Percentiles rank a stretch among this genome's conserved stretches.
These are phyloP conservation scores for Nymphicus hollandicus DNA, from an alignment of 2,113 vertebrate genomes.

Conservation along the genomic window DNA sequence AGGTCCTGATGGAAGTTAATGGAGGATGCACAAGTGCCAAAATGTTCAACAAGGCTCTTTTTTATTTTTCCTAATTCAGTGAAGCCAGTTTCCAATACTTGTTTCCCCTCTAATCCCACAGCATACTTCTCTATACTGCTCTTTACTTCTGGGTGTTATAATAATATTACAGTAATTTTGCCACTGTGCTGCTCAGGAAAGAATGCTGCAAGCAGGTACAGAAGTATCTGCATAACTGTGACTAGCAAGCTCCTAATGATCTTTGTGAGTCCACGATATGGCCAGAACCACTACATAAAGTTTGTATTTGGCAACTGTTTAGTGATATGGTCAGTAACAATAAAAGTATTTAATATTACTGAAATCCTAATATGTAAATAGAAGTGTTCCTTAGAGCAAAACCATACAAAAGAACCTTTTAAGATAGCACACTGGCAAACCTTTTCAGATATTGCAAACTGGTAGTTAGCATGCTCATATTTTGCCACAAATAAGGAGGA, in stretches of 20 bases:
- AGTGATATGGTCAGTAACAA: neutral
- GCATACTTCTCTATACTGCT: neutral
- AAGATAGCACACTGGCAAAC: neutral
- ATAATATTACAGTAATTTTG: neutral
- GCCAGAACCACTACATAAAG: neutral
- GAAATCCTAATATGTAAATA: neutral
- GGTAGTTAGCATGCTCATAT: neutral
- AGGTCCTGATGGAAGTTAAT: neutral
- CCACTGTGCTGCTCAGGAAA: neutral
- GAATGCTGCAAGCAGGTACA: neutral
- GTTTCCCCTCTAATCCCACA: neutral
- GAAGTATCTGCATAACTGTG: neutral
- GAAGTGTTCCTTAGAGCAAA: neutral
- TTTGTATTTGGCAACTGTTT: neutral
- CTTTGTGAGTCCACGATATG: neutral
- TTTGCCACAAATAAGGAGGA: neutral
- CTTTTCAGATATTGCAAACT: neutral
- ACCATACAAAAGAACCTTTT: neutral
- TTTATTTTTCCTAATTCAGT: neutral
- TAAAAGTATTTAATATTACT: neutral
- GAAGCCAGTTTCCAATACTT: neutral
- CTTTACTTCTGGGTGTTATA: neutral
- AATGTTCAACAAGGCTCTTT: neutral
- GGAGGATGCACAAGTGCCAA: fast-evolving
- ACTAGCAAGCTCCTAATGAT: neutral